A percentile compares a stretch with the other conserved stretches of the same genome.
These are phyloP conservation scores for Protodeltote pygarga DNA, from an alignment of 2,888 invertebrate genomes.

Conservation along the genomic window DNA sequence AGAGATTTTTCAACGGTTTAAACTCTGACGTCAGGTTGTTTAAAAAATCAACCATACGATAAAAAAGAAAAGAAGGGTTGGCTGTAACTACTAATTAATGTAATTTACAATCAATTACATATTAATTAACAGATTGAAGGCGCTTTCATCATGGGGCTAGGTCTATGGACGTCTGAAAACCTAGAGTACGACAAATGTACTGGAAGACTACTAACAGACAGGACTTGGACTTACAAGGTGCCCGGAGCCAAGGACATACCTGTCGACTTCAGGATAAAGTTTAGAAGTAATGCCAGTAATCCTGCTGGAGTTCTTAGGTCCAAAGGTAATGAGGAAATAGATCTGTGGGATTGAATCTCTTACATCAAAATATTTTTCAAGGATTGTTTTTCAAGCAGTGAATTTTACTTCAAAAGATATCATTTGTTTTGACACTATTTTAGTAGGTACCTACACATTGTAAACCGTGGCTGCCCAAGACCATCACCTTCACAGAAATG, in stretches of 20 bases:
- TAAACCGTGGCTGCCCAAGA: too few relatives aligned
- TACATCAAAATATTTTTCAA: too few relatives aligned
- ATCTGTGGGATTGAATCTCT: background rate
- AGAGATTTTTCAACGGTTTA: too few relatives aligned
- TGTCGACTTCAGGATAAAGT: slow-evolving; percentile 88
- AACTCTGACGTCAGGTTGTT: too few relatives aligned
- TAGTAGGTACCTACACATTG: too few relatives aligned
- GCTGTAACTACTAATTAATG: too few relatives aligned
- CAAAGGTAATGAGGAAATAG: slow-evolving; percentile 84
- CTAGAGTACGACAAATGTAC: slow-evolving; percentile 84
- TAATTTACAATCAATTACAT: background rate
- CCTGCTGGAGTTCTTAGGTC: slow-evolving; percentile 88
- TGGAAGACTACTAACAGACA: slow-evolving; percentile 89
- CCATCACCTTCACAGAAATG: too few relatives aligned
- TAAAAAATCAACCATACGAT: too few relatives aligned
- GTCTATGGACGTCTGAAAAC: slow-evolving; percentile 91
- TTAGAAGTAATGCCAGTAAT: slow-evolving; percentile 88
- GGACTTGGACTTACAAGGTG: slow-evolving; percentile 92
- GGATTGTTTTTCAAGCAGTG: too few relatives aligned
- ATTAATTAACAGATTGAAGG: slow-evolving; percentile 87
- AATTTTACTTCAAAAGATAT: too few relatives aligned
- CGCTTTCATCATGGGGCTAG: slow-evolving; percentile 90
- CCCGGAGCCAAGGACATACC: slow-evolving; percentile 91
- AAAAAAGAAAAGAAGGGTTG: too few relatives aligned
- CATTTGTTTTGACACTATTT: too few relatives aligned